Percentiles rank a stretch among this genome's conserved stretches.
Conservation (phyloP, 2,113 vertebrate species). For the Balaeniceps rex region DNA sequence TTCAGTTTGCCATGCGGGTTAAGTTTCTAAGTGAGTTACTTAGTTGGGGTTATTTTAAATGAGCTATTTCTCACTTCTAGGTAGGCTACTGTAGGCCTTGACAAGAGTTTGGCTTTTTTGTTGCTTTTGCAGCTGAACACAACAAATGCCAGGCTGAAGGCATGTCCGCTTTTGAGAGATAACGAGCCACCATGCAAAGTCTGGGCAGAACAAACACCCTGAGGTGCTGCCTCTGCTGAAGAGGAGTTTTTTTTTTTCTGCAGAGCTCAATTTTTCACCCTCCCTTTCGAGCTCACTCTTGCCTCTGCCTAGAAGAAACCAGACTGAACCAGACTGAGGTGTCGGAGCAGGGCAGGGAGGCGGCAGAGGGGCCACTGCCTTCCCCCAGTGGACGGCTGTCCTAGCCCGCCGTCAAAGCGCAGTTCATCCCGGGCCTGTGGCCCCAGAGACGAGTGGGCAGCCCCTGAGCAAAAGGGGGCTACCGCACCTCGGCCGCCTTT, state of each 20-base stretch:
- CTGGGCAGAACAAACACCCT: neutral
- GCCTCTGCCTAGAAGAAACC: neutral
- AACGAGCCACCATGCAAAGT: rapidly evolving
- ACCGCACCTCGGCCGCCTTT: rapidly evolving
- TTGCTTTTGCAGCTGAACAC: neutral
- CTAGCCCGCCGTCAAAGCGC: no score
- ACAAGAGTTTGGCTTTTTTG: neutral
- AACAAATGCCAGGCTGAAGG: rapidly evolving
- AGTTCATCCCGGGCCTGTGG: neutral
- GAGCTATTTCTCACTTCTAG: neutral
- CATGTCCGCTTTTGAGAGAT: rapidly evolving
- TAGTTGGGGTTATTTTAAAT: neutral
- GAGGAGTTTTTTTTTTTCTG: neutral
- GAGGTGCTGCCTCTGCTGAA: rapidly evolving
- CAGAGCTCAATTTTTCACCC: neutral
- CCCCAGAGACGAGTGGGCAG: no score
- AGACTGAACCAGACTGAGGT: no score
- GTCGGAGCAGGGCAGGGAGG: rapidly evolving
- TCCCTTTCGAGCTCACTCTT: neutral
- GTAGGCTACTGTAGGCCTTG: neutral
- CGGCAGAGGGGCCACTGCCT: rapidly evolving
- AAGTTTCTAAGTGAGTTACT: neutral
- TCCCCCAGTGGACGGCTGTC: rapidly evolving
- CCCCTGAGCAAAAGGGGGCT: neutral
- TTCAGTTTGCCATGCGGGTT: rapidly evolving